Percentiles rank a stretch among this genome's conserved stretches.
These are phyloP conservation scores for Mastomys coucha DNA, from an alignment of 2,113 vertebrate species.

Conservation along the genomic window DNA sequence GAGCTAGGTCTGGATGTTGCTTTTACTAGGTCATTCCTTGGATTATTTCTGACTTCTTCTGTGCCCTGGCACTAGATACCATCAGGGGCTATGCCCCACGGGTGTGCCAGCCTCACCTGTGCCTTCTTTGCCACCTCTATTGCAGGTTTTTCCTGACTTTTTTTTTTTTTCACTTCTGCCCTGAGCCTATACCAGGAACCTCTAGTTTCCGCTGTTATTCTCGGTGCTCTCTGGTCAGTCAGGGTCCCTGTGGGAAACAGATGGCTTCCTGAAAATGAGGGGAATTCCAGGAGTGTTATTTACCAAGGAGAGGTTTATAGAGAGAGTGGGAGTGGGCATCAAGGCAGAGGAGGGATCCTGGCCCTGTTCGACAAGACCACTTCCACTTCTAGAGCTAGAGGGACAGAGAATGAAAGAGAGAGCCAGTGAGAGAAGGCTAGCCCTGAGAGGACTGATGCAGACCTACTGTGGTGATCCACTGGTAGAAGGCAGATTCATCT, in stretches of 20 bases:
- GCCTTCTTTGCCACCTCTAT: fast-evolving
- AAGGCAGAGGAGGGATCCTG: background rate
- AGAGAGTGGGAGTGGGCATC: background rate
- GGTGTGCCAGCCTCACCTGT: background rate
- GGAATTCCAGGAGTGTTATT: constrained; percentile 70
- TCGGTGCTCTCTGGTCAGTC: background rate
- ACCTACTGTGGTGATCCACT: fast-evolving
- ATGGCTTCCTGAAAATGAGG: constrained; percentile 69
- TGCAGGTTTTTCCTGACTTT: background rate
- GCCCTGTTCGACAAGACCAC: background rate
- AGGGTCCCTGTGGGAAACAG: constrained; percentile 52
- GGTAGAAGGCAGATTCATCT: background rate
- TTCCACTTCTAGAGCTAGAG: background rate
- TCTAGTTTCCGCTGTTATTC: constrained; percentile 29
- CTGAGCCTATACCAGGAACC: background rate
- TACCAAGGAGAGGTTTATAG: background rate
- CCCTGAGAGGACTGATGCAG: background rate
- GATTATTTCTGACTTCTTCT: background rate
- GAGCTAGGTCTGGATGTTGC: background rate
- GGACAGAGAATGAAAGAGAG: no score
- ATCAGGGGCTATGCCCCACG: background rate
- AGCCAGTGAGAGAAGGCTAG: background rate
- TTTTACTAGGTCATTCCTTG: no score
- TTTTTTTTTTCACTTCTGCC: background rate
- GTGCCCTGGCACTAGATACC: background rate